Conservation (phyloP, 2,797 vertebrate genomes). For the Galagoides demidoff region DNA sequence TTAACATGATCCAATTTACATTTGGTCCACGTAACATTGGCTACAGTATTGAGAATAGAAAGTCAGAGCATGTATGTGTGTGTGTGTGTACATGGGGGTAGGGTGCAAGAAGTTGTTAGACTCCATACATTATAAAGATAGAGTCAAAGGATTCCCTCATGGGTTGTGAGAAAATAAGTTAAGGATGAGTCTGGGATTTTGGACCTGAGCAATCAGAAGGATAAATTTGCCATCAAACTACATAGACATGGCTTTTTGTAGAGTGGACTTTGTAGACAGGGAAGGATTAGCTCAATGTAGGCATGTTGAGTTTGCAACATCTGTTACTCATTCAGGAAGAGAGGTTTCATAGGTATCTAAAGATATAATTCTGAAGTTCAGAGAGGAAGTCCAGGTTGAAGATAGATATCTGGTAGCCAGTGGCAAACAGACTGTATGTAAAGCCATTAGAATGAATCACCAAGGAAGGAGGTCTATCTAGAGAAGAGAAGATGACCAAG, state of each 20-base stretch:
- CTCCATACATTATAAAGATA: background rate
- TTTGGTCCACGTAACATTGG: background rate
- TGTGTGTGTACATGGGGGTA: background rate
- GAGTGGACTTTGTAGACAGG: background rate
- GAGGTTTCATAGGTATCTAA: background rate
- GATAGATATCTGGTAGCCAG: background rate
- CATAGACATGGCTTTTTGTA: background rate
- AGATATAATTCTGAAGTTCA: background rate
- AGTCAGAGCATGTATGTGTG: background rate
- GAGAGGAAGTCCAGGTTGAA: background rate
- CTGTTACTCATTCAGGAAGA: background rate
- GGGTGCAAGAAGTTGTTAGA: background rate
- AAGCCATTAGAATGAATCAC: background rate
- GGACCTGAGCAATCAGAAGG: background rate
- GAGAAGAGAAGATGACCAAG: background rate
- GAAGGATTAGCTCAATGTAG: background rate
- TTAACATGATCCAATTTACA: background rate
- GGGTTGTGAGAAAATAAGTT: background rate
- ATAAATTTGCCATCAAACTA: background rate
- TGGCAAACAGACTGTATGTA: background rate
- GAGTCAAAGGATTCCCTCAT: background rate
- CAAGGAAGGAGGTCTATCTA: background rate
- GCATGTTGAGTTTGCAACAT: background rate
- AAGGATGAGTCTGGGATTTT: background rate
- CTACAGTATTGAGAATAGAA: background rate